Evolutionary conservation across 2,797 vertebrate species (phyloP).

Genomic region (Mionectes olivaceus): DNA sequence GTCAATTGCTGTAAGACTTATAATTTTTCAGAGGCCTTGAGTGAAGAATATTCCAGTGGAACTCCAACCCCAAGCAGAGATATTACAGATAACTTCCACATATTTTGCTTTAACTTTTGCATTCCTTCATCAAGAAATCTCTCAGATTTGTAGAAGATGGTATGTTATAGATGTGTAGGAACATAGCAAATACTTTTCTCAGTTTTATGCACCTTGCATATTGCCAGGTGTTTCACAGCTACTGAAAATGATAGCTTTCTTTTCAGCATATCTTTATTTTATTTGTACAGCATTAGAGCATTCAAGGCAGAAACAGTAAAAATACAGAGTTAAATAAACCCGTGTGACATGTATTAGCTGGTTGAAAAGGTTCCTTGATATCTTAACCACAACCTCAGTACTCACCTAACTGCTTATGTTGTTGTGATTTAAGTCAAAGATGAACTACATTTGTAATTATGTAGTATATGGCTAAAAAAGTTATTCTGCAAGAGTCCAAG

Average conservation of each 20-base stretch:
- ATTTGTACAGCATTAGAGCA: not conserved
- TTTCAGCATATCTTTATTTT: not conserved
- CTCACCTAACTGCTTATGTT: conserved; percentile 55
- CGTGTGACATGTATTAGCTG: not conserved
- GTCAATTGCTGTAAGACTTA: not conserved
- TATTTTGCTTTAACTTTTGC: not conserved
- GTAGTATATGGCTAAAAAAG: conserved; percentile 44
- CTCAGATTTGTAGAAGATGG: not conserved
- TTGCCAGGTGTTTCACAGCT: not conserved
- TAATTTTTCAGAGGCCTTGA: not conserved
- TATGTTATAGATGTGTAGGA: not conserved
- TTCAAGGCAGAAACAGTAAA: conserved; percentile 16
- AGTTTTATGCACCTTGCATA: not conserved
- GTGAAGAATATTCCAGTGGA: not conserved
- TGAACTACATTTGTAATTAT: conserved; percentile 71
- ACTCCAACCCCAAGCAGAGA: not conserved
- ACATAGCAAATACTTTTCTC: not conserved
- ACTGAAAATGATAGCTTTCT: not conserved
- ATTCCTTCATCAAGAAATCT: not conserved
- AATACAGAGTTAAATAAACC: conserved; percentile 7
- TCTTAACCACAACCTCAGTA: conserved; percentile 49
- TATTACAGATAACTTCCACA: not conserved
- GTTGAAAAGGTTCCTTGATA: not conserved
- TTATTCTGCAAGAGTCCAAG: conserved; percentile 2
- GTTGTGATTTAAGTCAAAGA: conserved; percentile 71